Percentiles rank a stretch among this genome's conserved stretches.
Evolutionary conservation across 1,140 invertebrate species (phyloP).

Genomic region (Sycophaga agraensis): DNA sequence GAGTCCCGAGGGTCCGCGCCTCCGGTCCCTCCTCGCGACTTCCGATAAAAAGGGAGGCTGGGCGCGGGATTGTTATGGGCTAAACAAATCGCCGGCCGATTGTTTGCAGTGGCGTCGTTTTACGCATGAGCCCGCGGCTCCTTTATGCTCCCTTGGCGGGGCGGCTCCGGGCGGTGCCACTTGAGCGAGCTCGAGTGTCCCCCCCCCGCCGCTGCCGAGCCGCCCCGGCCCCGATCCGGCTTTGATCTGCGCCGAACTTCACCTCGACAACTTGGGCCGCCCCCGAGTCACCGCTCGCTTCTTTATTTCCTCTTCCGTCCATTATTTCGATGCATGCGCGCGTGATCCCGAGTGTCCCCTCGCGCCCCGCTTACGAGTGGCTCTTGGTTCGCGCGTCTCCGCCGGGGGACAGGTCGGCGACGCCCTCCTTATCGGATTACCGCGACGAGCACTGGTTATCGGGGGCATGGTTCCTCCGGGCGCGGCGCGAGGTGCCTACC

Average conservation of each 20-base stretch:
- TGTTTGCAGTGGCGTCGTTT: conserved; percentile 60
- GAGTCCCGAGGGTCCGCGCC: too few species aligned
- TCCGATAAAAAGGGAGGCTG: background rate
- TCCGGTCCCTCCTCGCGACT: background rate
- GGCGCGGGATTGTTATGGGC: conserved; percentile 50
- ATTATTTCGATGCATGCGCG: conserved; percentile 14
- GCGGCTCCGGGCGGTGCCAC: conserved; percentile 50
- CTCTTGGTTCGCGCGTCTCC: too few species aligned
- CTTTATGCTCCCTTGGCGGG: conserved; percentile 57
- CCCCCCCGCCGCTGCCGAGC: conserved; percentile 27
- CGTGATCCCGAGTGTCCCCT: too few species aligned
- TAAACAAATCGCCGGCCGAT: conserved; percentile 56
- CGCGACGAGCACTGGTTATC: too few species aligned
- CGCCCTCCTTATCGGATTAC: too few species aligned
- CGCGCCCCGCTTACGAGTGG: too few species aligned
- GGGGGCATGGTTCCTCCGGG: too few species aligned
- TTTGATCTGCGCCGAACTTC: conserved; percentile 49
- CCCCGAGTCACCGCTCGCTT: conserved; percentile 6
- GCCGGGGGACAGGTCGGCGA: too few species aligned
- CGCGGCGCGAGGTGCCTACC: too few species aligned
- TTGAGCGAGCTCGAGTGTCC: conserved; percentile 50
- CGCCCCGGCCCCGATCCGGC: conserved; percentile 37
- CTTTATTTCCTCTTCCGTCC: conserved; percentile 15
- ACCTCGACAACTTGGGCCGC: conserved; percentile 3
- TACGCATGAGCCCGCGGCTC: conserved; percentile 56